Percentiles rank a stretch among this genome's conserved stretches.
These are phyloP conservation scores for Teleiodes luculella DNA, from an alignment of 2,888 invertebrate genomes.

Conservation along the genomic window DNA sequence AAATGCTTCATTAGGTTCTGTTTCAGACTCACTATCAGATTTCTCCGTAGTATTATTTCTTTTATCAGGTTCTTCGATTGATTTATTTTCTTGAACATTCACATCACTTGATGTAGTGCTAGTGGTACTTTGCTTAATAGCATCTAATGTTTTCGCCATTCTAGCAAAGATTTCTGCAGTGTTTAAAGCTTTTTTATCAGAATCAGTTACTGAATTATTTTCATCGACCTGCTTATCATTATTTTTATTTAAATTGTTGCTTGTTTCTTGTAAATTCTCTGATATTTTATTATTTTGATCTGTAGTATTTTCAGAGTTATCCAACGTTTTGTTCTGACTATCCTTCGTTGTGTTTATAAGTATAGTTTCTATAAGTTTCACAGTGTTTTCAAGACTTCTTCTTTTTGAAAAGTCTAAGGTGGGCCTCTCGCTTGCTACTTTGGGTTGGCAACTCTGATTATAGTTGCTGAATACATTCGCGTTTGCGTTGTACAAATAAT, in stretches of 20 bases:
- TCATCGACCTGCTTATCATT: neutral
- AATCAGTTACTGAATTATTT: too few relatives aligned
- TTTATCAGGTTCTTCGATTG: neutral
- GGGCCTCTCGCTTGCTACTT: conserved; percentile 24
- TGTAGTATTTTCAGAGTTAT: neutral
- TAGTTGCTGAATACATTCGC: conserved; percentile 26
- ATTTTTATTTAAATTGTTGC: neutral
- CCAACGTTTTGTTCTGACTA: neutral
- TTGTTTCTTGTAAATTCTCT: neutral
- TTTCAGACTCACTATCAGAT: neutral
- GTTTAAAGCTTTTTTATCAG: neutral
- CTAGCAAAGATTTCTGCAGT: neutral
- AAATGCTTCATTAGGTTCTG: neutral
- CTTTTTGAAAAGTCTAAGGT: conserved; percentile 40
- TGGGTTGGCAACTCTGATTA: conserved; percentile 14
- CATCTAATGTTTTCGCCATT: neutral
- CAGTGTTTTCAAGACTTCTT: conserved; percentile 59
- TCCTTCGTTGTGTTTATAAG: conserved; percentile 38
- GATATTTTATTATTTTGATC: neutral
- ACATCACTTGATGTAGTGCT: neutral
- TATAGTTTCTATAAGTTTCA: conserved; percentile 59
- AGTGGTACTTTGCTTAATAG: too few relatives aligned
- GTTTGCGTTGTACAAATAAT: conserved; percentile 14
- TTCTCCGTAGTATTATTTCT: neutral
- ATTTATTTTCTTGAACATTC: neutral